Conservation (phyloP, 1,140 invertebrate species). For the Drosophila suzukii region DNA sequence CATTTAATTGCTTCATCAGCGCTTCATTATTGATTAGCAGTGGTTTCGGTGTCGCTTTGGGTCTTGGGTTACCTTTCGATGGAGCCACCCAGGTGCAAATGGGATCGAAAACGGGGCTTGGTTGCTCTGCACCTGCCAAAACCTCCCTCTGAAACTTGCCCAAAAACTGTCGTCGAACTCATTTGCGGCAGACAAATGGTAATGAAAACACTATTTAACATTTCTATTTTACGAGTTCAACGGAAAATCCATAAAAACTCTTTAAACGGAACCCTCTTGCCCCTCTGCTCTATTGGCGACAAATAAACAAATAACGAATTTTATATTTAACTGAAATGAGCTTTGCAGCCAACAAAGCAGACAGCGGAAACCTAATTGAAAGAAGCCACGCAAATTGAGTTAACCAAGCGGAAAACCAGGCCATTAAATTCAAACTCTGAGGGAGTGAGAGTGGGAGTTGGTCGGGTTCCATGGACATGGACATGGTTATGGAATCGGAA, state of each 20-base stretch:
- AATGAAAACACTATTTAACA: slow-evolving; percentile 66
- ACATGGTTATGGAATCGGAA: slow-evolving; percentile 11
- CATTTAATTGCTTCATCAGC: slow-evolving; percentile 79
- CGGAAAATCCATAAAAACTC: slow-evolving; percentile 64
- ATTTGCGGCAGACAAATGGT: slow-evolving; percentile 63
- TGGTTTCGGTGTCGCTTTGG: slow-evolving; percentile 18
- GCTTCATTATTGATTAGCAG: slow-evolving; percentile 45
- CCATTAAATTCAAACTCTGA: slow-evolving; percentile 68
- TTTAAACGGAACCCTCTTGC: slow-evolving; percentile 27
- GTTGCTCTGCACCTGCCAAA: slow-evolving; percentile 57
- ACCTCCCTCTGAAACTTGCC: neutral
- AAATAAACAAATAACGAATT: slow-evolving; percentile 75
- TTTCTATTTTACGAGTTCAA: slow-evolving; percentile 79
- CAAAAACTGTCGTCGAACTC: slow-evolving; percentile 61
- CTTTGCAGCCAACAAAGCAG: slow-evolving; percentile 50
- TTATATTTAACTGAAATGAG: slow-evolving; percentile 70
- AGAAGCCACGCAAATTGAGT: slow-evolving; percentile 81
- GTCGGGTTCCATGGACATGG: slow-evolving; percentile 6
- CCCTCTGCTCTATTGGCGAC: slow-evolving; percentile 71
- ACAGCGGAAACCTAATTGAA: slow-evolving; percentile 78
- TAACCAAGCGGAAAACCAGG: slow-evolving; percentile 81
- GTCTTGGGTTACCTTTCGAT: slow-evolving; percentile 43
- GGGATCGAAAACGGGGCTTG: slow-evolving; percentile 24
- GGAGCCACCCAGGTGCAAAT: slow-evolving; percentile 49
- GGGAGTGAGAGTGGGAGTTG: slow-evolving; percentile 32